Evolutionary conservation across 2,888 invertebrate species (phyloP).

Genomic region (Subacronicta megacephala): DNA sequence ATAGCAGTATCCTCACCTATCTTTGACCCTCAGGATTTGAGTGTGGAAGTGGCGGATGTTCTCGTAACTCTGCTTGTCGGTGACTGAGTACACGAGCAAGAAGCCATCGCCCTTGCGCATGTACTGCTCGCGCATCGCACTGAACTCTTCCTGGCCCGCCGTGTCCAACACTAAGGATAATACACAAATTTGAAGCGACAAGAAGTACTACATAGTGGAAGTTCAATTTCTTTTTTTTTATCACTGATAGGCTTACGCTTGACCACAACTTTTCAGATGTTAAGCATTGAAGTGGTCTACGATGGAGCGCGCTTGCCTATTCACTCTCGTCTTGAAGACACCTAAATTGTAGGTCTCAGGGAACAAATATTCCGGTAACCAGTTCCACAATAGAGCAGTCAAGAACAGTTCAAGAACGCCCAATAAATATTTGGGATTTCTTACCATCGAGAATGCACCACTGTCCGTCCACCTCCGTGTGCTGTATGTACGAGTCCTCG

Average conservation of each 20-base stretch:
- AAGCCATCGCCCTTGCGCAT: constrained; percentile 98
- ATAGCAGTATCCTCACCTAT: constrained; percentile 78
- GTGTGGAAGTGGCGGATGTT: constrained; percentile 96
- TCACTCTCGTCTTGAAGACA: too few species aligned
- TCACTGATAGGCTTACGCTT: too few species aligned
- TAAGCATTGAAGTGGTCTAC: too few species aligned
- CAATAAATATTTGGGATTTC: too few species aligned
- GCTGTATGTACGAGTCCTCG: constrained; percentile 98
- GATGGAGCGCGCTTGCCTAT: too few species aligned
- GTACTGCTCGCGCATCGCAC: constrained; percentile 98
- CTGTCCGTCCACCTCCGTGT: constrained; percentile 97
- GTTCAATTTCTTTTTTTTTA: too few species aligned
- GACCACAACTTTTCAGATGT: too few species aligned
- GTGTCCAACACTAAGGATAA: constrained; percentile 94
- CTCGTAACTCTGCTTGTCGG: constrained; percentile 96
- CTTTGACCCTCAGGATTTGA: constrained; percentile 97
- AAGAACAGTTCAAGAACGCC: too few species aligned
- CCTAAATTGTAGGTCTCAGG: too few species aligned
- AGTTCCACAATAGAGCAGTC: too few species aligned
- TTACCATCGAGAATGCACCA: constrained; percentile 97
- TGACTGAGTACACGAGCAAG: constrained; percentile 97
- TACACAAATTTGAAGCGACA: not conserved
- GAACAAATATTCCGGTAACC: too few species aligned
- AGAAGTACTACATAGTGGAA: not conserved
- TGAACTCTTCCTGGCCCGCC: constrained; percentile 98